Conservation (phyloP, 2,888 invertebrate genomes). For the Eupeodes luniger region DNA sequence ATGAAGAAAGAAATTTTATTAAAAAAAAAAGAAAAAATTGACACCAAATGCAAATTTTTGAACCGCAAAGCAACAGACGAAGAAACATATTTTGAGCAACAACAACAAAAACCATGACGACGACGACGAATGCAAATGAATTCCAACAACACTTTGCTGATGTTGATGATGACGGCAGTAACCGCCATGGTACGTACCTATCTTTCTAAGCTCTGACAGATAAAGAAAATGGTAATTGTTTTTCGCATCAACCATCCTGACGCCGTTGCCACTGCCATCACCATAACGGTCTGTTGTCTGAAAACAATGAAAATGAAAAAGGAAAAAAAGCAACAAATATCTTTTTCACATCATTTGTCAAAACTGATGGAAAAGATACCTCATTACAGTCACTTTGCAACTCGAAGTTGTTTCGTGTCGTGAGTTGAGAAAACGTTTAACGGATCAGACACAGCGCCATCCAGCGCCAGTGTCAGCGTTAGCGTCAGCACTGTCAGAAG, state of each 20-base stretch:
- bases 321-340: not conserved
- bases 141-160: not conserved
- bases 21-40: slow-evolving; percentile 10
- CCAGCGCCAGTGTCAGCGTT: no score
- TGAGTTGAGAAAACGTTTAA: no score
- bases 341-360: slow-evolving; percentile 63
- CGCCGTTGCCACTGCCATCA: slow-evolving; percentile 18
- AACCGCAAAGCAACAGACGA: slow-evolving; percentile 41
- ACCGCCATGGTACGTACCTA: not conserved
- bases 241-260: slow-evolving; percentile 55
- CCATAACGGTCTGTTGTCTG: slow-evolving; percentile 6
- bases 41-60: slow-evolving; percentile 60
- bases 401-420: not conserved
- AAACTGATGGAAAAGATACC: slow-evolving; percentile 37
- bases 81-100: not conserved
- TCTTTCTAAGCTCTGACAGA: slow-evolving; percentile 38
- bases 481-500: no score
- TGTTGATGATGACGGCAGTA: not conserved
- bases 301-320: not conserved
- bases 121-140: slow-evolving; percentile 61
- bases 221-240: slow-evolving; percentile 70
- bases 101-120: not conserved
- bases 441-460: no score
- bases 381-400: slow-evolving; percentile 49
- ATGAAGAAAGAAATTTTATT: slow-evolving; percentile 29